phyloP scores from a whole-genome alignment of 2,113 vertebrate genomes.

The mouse (Mus musculus) region DNA sequence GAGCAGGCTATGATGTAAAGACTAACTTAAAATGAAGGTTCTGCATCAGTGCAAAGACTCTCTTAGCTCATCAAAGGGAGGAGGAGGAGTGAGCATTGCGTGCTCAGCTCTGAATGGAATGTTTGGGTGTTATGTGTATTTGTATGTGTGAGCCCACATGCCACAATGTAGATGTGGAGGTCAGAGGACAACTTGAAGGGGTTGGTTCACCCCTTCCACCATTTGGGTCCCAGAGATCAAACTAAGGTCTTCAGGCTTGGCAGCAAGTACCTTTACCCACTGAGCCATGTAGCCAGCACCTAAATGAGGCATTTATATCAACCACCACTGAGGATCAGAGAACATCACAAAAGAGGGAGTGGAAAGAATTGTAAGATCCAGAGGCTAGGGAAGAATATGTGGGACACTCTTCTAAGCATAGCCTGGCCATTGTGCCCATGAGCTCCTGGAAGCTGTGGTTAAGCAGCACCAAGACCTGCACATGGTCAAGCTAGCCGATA shows the following conservation, averaged over 20 bases:
- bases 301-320: not conserved
- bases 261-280: not conserved
- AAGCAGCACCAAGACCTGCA: not conserved
- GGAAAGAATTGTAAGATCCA: not conserved
- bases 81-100: not conserved
- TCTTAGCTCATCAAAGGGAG: not conserved
- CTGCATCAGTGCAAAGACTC: not conserved
- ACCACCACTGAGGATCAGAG: not conserved
- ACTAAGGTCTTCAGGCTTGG: not conserved
- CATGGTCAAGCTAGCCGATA: not conserved
- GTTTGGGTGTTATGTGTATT: too few species aligned
- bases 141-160: not conserved
- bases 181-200: not conserved
- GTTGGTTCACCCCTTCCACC: not conserved
- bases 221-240: not conserved
- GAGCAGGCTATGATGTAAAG: conserved; percentile 77
- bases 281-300: not conserved
- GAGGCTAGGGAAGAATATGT: not conserved
- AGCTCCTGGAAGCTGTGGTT: not conserved
- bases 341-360: too few species aligned
- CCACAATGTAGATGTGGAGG: not conserved
- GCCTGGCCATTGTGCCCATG: accelerated
- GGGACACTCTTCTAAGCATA: too few species aligned
- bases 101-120: not conserved
- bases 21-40: conserved; percentile 76